phyloP scores from a whole-genome alignment of 2,888 invertebrate genomes.

The Priocnemis perturbator region DNA sequence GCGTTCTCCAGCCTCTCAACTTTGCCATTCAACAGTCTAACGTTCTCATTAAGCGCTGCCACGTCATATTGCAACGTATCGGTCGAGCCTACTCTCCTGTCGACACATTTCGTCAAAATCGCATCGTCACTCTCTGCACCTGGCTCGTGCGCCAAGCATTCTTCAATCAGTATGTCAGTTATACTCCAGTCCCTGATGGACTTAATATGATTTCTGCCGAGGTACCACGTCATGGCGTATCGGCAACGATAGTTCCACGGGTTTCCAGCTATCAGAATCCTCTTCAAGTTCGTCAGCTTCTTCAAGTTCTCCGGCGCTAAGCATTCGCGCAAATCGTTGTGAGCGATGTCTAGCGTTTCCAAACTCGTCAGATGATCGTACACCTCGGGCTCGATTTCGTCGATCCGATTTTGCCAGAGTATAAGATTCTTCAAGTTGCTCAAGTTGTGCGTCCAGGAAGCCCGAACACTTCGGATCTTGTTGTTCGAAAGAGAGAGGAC shows the following conservation, averaged over 20 bases:
- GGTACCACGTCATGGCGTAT: constrained; percentile 35
- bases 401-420: constrained; percentile 39
- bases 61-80: constrained; percentile 19
- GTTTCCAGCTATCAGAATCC: constrained; percentile 35
- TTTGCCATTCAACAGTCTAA: constrained; percentile 15
- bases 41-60: constrained; percentile 18
- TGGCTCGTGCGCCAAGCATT: constrained; percentile 45
- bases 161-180: constrained; percentile 41
- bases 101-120: constrained; percentile 32
- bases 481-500: constrained; percentile 38
- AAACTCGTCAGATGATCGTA: constrained; percentile 35
- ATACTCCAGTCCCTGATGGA: constrained; percentile 38
- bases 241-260: constrained; percentile 46
- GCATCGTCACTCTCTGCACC: constrained; percentile 30
- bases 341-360: constrained; percentile 31
- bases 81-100: constrained; percentile 22
- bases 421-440: constrained; percentile 24
- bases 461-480: constrained; percentile 31
- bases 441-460: constrained; percentile 39
- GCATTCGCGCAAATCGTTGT: constrained; percentile 35
- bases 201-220: constrained; percentile 32
- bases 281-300: constrained; percentile 32
- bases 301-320: constrained; percentile 14
- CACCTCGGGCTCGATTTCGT: constrained; percentile 27
- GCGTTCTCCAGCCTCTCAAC: constrained; percentile 21